phyloP scores from a whole-genome alignment of 2,888 invertebrate genomes.

The Ctena decussata region DNA sequence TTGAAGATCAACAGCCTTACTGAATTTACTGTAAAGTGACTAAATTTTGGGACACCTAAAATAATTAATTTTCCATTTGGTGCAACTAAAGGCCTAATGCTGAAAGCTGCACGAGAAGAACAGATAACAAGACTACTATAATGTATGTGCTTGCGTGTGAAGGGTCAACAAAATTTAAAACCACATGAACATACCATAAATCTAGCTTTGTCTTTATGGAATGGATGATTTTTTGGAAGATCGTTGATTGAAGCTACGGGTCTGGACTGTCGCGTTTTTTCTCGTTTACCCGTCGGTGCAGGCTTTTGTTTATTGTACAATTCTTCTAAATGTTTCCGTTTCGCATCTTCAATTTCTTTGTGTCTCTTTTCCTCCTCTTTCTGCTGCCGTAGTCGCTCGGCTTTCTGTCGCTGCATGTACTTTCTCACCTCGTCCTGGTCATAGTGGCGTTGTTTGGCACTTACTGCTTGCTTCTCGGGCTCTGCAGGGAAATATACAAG shows the following conservation, averaged over 20 bases:
- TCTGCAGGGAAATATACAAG: slow-evolving; percentile 48
- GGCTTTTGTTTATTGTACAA: slow-evolving; percentile 75
- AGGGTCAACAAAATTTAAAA: too few relatives aligned
- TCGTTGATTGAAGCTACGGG: slow-evolving; percentile 48
- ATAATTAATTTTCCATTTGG: too few relatives aligned
- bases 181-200: too few relatives aligned
- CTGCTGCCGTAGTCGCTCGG: slow-evolving; percentile 87
- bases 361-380: slow-evolving; percentile 85
- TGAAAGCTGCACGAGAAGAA: too few relatives aligned
- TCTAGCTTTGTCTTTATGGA: slow-evolving; percentile 56
- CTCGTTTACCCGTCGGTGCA: slow-evolving; percentile 56
- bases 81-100: too few relatives aligned
- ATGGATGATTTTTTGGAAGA: slow-evolving; percentile 65
- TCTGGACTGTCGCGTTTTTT: slow-evolving; percentile 28
- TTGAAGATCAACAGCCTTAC: too few relatives aligned
- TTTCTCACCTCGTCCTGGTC: slow-evolving; percentile 88
- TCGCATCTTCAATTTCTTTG: slow-evolving; percentile 84
- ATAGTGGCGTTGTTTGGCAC: slow-evolving; percentile 89
- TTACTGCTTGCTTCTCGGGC: slow-evolving; percentile 70
- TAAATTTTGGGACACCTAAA: too few relatives aligned
- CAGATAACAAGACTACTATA: too few relatives aligned
- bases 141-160: too few relatives aligned
- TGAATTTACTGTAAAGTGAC: too few relatives aligned
- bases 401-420: slow-evolving; percentile 89
- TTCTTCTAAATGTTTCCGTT: slow-evolving; percentile 85